These are phyloP conservation scores for Cetonia aurata DNA, from an alignment of 2,888 invertebrate species.

Conservation along the genomic window DNA sequence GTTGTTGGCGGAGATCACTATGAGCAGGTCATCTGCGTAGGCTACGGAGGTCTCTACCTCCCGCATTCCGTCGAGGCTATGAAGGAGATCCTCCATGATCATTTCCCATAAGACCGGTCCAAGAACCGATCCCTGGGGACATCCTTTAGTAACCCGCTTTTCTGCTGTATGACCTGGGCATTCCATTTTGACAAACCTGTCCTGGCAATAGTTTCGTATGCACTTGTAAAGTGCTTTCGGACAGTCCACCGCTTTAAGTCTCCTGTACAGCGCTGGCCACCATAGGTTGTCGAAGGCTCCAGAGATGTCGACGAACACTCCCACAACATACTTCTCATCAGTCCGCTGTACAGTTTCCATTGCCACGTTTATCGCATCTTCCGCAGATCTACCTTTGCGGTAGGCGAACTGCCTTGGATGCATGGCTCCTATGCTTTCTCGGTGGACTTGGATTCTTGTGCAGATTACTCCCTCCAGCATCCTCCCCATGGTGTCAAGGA, in stretches of 20 bases:
- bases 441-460: slow-evolving; percentile 2
- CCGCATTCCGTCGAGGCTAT: too few species aligned
- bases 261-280: slow-evolving; percentile 37
- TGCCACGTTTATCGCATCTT: slow-evolving; percentile 28
- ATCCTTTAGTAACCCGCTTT: slow-evolving; percentile 2
- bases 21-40: too few species aligned
- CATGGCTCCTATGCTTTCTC: not conserved
- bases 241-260: not conserved
- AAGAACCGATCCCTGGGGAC: too few species aligned
- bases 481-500: slow-evolving; percentile 14
- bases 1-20: too few species aligned
- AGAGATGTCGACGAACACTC: slow-evolving; percentile 39
- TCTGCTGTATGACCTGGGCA: not conserved
- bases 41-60: too few species aligned
- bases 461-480: slow-evolving; percentile 2
- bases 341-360: not conserved
- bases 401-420: slow-evolving; percentile 24
- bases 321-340: slow-evolving; percentile 17
- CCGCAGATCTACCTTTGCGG: slow-evolving; percentile 28
- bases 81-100: too few species aligned
- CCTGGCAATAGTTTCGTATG: not conserved
- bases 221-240: too few species aligned
- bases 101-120: too few species aligned
- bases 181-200: too few species aligned
- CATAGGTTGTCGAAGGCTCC: slow-evolving; percentile 47